These are phyloP conservation scores for Petrolisthes manimaculis DNA, from an alignment of 2,888 invertebrate genomes.

Conservation along the genomic window DNA sequence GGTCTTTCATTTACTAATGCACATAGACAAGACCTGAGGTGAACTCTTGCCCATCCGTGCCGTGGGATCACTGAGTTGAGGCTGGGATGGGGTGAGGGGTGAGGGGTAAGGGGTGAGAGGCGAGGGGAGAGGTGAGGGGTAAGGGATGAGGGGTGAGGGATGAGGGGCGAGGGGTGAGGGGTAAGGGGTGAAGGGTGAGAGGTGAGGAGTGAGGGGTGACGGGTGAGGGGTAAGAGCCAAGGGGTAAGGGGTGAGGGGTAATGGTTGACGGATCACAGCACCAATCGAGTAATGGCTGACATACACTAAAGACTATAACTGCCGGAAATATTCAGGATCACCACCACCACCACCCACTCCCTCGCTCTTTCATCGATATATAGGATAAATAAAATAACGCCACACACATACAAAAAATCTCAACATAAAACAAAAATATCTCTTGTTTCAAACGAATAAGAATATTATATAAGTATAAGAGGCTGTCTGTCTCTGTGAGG, in stretches of 20 bases:
- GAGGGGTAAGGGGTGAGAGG: too few relatives aligned
- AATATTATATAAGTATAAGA: too few relatives aligned
- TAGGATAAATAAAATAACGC: too few relatives aligned
- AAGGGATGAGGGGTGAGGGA: neutral
- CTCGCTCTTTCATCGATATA: too few relatives aligned
- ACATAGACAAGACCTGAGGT: neutral
- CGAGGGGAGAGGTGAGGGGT: neutral
- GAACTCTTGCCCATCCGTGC: too few relatives aligned
- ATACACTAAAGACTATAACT: neutral
- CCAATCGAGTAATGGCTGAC: neutral
- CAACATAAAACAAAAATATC: too few relatives aligned
- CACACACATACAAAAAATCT: too few relatives aligned
- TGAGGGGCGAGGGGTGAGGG: neutral
- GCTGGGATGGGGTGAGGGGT: too few relatives aligned
- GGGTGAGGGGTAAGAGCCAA: neutral
- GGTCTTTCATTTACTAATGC: slow-evolving; percentile 45
- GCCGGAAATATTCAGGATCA: neutral
- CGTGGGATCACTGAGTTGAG: neutral
- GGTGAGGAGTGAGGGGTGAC: too few relatives aligned
- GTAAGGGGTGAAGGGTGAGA: neutral
- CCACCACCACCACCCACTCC: too few relatives aligned
- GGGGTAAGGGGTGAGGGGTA: neutral
- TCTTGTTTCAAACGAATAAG: too few relatives aligned
- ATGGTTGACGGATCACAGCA: neutral
- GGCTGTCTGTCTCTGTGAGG: too few relatives aligned